Conservation (phyloP, 2,113 vertebrate genomes). For the Cinclus mexicanus region DNA sequence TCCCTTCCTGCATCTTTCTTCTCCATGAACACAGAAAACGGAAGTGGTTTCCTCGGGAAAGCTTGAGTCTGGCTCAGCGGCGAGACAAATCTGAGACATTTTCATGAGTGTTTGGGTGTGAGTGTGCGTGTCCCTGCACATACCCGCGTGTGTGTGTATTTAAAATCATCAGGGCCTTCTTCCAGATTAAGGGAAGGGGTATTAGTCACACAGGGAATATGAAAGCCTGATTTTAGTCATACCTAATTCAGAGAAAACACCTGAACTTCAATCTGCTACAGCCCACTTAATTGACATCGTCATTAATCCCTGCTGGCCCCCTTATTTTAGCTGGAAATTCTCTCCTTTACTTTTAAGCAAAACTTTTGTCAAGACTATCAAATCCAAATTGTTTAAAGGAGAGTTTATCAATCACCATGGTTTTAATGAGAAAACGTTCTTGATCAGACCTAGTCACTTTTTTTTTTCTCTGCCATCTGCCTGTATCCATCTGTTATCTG, state of each 20-base stretch:
- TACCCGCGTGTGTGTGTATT: too few relatives aligned
- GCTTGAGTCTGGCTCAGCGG: background rate
- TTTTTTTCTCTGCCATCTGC: constrained; percentile 50
- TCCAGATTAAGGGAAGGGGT: background rate
- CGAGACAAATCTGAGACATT: background rate
- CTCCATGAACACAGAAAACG: background rate
- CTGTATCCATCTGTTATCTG: constrained; percentile 44
- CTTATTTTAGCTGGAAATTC: background rate
- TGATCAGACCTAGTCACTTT: background rate
- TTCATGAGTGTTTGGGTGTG: background rate
- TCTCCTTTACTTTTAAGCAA: background rate
- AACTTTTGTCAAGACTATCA: background rate
- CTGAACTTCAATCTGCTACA: background rate
- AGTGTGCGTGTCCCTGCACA: background rate
- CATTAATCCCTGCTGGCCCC: background rate
- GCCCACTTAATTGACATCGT: background rate
- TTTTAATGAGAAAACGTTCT: constrained; percentile 35
- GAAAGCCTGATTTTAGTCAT: background rate
- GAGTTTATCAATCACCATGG: constrained; percentile 15
- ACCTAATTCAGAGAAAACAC: background rate
- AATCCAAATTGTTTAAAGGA: background rate
- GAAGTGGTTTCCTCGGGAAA: background rate
- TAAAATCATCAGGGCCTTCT: background rate
- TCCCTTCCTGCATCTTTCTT: background rate
- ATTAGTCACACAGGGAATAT: background rate